Evolutionary conservation across 2,888 invertebrate genomes (phyloP), one percentile per base, ranked within the genome.

Genomic region (Halocaridina rubra): DNA sequence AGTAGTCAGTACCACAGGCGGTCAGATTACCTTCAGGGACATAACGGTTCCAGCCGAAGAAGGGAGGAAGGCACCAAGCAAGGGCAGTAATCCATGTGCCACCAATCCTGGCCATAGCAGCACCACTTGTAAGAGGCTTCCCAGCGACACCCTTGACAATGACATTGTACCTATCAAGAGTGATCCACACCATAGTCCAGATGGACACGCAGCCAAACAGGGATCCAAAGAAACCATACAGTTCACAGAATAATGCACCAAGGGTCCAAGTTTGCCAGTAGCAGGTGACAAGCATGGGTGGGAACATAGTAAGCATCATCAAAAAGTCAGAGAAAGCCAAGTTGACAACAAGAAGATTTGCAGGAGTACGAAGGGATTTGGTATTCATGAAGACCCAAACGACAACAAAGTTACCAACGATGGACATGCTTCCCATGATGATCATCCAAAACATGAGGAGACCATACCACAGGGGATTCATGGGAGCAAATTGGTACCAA

Each of bases 11-110:
- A 2, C 91, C 91, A 87, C 92, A 88, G 91, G 69, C 91, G 8
- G 91, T 91, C 89, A 91, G 90, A 88, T 91, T 91, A 22, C 92
- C 92, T 88, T 92, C 91, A 4, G 91, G 91, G 24, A 91, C 90
- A 89, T 91, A 91, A 61, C 89, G 88, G 85, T 89, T 89, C 90
- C 91, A 91, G 27, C 91, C 91, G 88, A 91, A 91, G 76, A 91
- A 90, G 3, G 91, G 91, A 1, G 90, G 90, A 4, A 90, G 67
- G 3, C 90, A 89, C 90, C 90, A 90, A 3, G 88, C 81, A 3
- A 90, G 80, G 13, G 91, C 90, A 89, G 90, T 90, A 19, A 89
- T 71, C 91, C 91, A 87, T 13, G 79, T 69, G 39, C 64, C 19
- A 59, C 74, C n/a, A 77, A 87, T 77, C n/a, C 85, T 74, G 30